phyloP scores from a whole-genome alignment of 2,888 invertebrate species.

The Drosophila robusta region DNA sequence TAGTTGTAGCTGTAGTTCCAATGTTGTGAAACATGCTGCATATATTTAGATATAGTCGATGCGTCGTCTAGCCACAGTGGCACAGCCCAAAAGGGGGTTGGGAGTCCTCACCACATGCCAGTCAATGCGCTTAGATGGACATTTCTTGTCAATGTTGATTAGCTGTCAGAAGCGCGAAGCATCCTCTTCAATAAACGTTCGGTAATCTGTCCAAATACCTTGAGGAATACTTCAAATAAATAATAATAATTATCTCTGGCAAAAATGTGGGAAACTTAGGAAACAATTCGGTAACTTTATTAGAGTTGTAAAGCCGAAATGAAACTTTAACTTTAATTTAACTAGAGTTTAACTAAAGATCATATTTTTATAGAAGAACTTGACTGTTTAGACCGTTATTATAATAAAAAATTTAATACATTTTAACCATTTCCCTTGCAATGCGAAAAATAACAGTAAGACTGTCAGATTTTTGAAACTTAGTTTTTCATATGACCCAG shows the following conservation, averaged over 20 bases:
- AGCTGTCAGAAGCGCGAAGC: slow-evolving; percentile 25
- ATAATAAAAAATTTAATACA: no score
- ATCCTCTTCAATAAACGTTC: background rate
- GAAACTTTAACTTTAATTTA: background rate
- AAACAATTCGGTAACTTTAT: background rate
- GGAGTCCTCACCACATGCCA: background rate
- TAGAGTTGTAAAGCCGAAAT: background rate
- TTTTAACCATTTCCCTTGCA: no score
- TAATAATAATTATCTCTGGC: background rate
- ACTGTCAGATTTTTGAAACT: no score
- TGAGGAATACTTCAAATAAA: background rate
- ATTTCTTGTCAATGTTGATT: slow-evolving; percentile 38
- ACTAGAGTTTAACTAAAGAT: no score
- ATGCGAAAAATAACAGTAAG: no score
- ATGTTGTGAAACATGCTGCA: slow-evolving; percentile 68
- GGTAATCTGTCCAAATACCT: background rate
- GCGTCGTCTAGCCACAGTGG: slow-evolving; percentile 62
- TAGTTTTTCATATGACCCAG: no score
- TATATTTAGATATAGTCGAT: slow-evolving; percentile 69
- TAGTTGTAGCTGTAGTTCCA: slow-evolving; percentile 43
- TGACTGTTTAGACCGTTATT: no score
- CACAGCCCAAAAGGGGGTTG: slow-evolving; percentile 34
- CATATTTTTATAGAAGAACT: no score
- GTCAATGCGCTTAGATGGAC: slow-evolving; percentile 31
- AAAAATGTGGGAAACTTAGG: background rate